Evolutionary conservation across 1,140 invertebrate genomes (phyloP).

Genomic region (Lepidurus arcticus): DNA sequence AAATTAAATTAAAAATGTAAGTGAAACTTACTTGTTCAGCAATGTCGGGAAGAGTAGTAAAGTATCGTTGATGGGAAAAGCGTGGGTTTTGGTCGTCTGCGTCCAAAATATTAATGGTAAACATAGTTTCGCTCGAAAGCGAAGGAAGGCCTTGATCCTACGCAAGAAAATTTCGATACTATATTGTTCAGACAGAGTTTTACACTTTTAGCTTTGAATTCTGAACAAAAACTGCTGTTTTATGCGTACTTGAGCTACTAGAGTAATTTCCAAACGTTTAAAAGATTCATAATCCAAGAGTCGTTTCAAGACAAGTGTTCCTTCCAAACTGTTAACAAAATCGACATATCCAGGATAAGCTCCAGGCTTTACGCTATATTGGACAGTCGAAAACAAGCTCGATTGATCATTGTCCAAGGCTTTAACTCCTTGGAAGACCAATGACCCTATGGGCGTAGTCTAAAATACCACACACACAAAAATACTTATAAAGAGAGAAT

Average conservation of each 20-base stretch:
- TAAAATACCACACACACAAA: constrained; percentile 39
- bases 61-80: constrained; percentile 71
- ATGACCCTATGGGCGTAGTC: constrained; percentile 72
- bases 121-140: constrained; percentile 61
- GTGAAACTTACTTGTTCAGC: constrained; percentile 50
- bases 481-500: not conserved
- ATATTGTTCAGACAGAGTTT: too few species aligned
- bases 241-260: constrained; percentile 54
- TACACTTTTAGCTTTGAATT: too few species aligned
- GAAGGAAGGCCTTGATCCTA: constrained; percentile 77
- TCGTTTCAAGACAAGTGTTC: constrained; percentile 69
- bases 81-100: constrained; percentile 86
- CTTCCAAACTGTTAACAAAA: constrained; percentile 79
- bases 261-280: constrained; percentile 68
- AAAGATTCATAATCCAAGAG: constrained; percentile 77
- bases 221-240: not conserved
- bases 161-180: not conserved
- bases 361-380: constrained; percentile 73
- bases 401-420: constrained; percentile 80
- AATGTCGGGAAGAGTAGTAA: constrained; percentile 58
- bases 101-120: constrained; percentile 75
- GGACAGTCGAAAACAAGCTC: constrained; percentile 79
- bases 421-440: constrained; percentile 67
- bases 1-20: not conserved
- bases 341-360: constrained; percentile 70